phyloP scores from a whole-genome alignment of 2,888 invertebrate genomes.

The Ypsolopha scabrella region DNA sequence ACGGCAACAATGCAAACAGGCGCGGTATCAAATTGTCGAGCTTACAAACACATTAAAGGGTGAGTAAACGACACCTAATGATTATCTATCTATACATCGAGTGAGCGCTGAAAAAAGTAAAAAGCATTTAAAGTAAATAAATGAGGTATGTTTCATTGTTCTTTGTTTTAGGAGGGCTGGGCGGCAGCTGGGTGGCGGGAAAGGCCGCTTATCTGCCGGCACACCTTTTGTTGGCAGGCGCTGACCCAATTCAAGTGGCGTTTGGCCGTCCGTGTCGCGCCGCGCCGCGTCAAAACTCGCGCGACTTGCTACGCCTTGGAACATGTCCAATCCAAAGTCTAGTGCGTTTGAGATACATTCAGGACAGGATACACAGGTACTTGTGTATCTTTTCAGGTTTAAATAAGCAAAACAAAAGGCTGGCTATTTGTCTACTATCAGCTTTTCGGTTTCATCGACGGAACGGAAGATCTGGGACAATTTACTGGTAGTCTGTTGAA shows the following conservation, averaged over 20 bases:
- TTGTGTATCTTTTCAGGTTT: no score
- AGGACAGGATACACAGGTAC: background rate
- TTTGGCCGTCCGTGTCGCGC: slow-evolving; percentile 41
- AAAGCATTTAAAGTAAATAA: slow-evolving; percentile 44
- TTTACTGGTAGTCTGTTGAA: no score
- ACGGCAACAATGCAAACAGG: slow-evolving; percentile 64
- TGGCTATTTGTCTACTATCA: no score
- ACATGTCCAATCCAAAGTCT: slow-evolving; percentile 1
- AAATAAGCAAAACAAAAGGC: no score
- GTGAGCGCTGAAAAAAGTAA: slow-evolving; percentile 33
- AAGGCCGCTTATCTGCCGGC: slow-evolving; percentile 62
- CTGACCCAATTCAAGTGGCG: slow-evolving; percentile 62
- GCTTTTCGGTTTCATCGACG: no score
- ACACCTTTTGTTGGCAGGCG: slow-evolving; percentile 65
- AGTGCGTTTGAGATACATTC: background rate
- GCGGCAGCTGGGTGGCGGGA: slow-evolving; percentile 53
- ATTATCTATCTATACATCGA: slow-evolving; percentile 59
- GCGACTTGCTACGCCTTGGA: background rate
- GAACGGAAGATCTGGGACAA: no score
- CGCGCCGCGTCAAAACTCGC: background rate
- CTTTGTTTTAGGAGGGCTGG: slow-evolving; percentile 55
- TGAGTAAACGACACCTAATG: slow-evolving; percentile 54
- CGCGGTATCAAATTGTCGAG: slow-evolving; percentile 61
- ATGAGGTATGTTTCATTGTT: slow-evolving; percentile 56
- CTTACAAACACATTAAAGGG: slow-evolving; percentile 63